Conservation (phyloP, 2,113 vertebrate genomes). For the Lepidothrix coronata region DNA sequence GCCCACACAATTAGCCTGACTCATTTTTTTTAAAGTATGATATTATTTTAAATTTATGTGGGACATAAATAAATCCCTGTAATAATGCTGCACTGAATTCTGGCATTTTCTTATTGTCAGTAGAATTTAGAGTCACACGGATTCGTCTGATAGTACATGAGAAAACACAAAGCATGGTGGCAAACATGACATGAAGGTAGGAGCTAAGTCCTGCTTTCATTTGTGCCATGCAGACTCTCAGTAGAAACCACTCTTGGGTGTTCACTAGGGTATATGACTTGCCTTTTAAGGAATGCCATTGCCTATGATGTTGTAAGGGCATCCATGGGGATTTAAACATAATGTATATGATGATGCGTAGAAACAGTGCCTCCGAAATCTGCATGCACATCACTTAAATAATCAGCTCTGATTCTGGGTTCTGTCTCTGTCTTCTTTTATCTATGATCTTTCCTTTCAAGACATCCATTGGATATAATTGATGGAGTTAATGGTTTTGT, state of each 20-base stretch:
- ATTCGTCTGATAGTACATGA: background rate
- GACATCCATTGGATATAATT: background rate
- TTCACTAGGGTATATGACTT: background rate
- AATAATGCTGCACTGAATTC: background rate
- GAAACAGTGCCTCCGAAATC: background rate
- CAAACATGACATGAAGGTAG: background rate
- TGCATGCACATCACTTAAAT: background rate
- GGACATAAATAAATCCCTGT: background rate
- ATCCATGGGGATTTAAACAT: background rate
- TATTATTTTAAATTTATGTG: background rate
- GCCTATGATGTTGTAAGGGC: background rate
- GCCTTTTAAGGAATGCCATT: background rate
- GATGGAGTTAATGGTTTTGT: background rate
- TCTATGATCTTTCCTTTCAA: background rate
- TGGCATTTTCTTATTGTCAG: background rate
- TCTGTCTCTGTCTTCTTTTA: slow-evolving; percentile 33
- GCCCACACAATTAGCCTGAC: background rate
- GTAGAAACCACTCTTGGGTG: background rate
- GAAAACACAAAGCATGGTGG: background rate
- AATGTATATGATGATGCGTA: background rate
- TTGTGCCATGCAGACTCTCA: background rate
- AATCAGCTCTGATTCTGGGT: background rate
- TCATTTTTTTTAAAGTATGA: background rate
- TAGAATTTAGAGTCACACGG: background rate
- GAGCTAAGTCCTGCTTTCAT: background rate